Evolutionary conservation across 2,113 vertebrate genomes (phyloP).

Genomic region (Pedionomus torquatus): DNA sequence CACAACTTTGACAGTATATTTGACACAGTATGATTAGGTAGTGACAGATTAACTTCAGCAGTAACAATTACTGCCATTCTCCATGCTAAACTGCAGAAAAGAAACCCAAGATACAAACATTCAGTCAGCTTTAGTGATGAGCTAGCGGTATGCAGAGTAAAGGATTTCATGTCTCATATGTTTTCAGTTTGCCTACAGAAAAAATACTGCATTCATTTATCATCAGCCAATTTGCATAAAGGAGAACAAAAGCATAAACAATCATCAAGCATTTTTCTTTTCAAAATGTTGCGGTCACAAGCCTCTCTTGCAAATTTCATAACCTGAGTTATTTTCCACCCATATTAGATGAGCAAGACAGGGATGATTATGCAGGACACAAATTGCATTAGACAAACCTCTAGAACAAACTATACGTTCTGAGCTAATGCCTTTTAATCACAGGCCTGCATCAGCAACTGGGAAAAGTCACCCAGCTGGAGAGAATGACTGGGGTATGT

Average conservation of each 20-base stretch:
- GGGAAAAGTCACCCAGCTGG: not conserved
- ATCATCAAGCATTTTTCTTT: not conserved
- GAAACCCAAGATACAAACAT: not conserved
- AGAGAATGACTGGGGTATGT: not conserved
- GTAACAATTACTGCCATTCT: not conserved
- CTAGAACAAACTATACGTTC: not conserved
- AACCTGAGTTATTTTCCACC: slow-evolving; percentile 20
- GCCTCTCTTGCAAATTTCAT: slow-evolving; percentile 12
- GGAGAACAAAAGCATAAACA: slow-evolving; percentile 5
- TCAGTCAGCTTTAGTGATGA: not conserved
- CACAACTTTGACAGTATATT: not conserved
- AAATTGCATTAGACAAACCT: slow-evolving; percentile 10
- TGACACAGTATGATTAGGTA: not conserved
- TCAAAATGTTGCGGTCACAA: not conserved
- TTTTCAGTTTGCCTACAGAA: not conserved
- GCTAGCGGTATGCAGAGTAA: not conserved
- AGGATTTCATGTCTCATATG: not conserved
- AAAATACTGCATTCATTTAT: slow-evolving; percentile 31
- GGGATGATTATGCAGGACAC: slow-evolving; percentile 1
- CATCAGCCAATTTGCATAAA: slow-evolving; percentile 27
- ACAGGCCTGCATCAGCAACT: not conserved
- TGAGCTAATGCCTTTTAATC: slow-evolving; percentile 40
- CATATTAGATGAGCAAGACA: not conserved
- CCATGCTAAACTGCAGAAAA: not conserved
- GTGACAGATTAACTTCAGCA: not conserved